Conservation (phyloP, 2,888 invertebrate genomes). For the Mesorhabditis belari region DNA sequence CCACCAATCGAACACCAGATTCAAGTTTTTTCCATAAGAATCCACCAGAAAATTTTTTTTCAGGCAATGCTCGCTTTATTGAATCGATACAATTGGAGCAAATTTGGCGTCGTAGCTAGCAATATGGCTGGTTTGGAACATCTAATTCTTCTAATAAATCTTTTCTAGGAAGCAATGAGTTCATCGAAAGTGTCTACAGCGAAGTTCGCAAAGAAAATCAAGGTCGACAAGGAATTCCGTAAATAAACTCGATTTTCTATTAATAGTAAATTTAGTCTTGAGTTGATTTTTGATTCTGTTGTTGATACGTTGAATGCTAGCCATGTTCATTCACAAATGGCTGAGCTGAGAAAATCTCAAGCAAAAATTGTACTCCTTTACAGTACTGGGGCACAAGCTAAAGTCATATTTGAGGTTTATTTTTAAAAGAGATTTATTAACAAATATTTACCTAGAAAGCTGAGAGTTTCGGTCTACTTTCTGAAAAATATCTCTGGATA, state of each 20-base stretch:
- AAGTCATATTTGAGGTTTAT: constrained; percentile 57
- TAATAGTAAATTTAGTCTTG: constrained; percentile 22
- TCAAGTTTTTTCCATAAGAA: constrained; percentile 70
- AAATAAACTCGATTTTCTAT: not conserved
- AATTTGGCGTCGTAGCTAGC: constrained; percentile 47
- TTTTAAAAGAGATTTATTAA: not conserved
- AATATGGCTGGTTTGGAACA: constrained; percentile 44
- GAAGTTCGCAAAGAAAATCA: not conserved
- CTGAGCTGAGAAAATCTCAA: constrained; percentile 29
- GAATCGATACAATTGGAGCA: constrained; percentile 67
- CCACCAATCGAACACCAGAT: constrained; percentile 94
- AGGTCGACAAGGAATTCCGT: not conserved
- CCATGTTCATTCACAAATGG: constrained; percentile 21
- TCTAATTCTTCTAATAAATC: not conserved
- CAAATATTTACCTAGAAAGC: constrained; percentile 65
- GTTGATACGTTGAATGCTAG: constrained; percentile 31
- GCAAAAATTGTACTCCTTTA: constrained; percentile 75
- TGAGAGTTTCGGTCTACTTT: constrained; percentile 69
- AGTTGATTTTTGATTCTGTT: constrained; percentile 43
- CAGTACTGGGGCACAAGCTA: constrained; percentile 53
- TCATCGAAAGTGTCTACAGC: not conserved
- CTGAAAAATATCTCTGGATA: constrained; percentile 91
- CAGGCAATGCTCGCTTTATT: constrained; percentile 77
- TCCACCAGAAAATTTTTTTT: constrained; percentile 60
- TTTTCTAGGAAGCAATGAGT: not conserved